These are phyloP conservation scores for Pogonomyrmex barbatus DNA, from an alignment of 1,140 invertebrate species.

Conservation along the genomic window DNA sequence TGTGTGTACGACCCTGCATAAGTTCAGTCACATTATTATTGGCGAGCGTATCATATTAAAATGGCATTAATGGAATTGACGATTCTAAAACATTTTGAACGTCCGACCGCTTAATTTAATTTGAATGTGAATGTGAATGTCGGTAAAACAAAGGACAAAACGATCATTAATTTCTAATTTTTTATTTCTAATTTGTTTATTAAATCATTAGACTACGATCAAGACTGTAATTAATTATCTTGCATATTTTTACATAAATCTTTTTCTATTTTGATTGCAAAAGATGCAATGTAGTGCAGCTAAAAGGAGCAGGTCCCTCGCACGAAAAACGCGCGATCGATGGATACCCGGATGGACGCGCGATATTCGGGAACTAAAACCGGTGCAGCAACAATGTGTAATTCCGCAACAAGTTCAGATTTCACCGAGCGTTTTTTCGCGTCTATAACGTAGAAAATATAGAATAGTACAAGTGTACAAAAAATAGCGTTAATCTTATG, in stretches of 20 bases:
- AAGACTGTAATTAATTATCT: background rate
- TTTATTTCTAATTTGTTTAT: background rate
- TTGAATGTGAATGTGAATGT: background rate
- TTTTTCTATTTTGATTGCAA: background rate
- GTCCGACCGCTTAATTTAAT: background rate
- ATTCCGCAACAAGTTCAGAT: conserved; percentile 8
- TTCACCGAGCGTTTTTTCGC: background rate
- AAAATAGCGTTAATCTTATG: background rate
- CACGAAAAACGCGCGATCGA: conserved; percentile 15
- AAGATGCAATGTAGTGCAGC: background rate
- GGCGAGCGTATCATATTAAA: background rate
- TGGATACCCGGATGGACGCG: conserved; percentile 14
- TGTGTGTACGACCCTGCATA: background rate
- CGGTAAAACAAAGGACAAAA: background rate
- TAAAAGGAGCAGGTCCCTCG: background rate
- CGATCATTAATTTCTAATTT: background rate
- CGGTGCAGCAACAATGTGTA: background rate
- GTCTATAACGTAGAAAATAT: background rate
- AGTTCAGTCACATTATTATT: background rate
- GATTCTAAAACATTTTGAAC: background rate
- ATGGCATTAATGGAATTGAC: background rate
- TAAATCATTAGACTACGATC: background rate
- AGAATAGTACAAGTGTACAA: background rate
- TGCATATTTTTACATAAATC: background rate
- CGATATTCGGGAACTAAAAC: conserved; percentile 6